Evolutionary conservation across 2,113 vertebrate genomes (phyloP).

Genomic region (Dicaeum eximium): DNA sequence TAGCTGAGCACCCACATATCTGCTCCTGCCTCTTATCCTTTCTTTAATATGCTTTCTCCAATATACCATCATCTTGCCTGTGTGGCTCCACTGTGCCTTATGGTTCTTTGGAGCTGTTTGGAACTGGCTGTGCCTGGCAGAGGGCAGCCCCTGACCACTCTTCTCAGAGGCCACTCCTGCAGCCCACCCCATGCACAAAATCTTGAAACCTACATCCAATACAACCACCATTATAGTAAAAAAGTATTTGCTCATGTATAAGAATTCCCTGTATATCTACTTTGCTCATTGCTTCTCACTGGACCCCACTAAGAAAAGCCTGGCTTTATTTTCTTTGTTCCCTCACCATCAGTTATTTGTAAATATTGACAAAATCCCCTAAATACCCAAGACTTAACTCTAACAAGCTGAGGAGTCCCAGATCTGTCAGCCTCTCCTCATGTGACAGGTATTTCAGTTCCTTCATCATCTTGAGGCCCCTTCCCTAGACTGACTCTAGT

Average conservation of each 20-base stretch:
- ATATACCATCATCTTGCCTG: neutral
- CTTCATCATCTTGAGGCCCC: neutral
- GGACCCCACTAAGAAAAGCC: neutral
- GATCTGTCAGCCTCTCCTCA: neutral
- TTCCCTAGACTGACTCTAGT: neutral
- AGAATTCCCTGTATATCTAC: neutral
- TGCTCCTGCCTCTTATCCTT: neutral
- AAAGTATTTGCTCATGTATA: neutral
- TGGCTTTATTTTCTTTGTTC: neutral
- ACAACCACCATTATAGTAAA: neutral
- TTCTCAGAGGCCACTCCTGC: neutral
- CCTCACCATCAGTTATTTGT: neutral
- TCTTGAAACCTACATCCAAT: neutral
- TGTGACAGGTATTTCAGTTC: neutral
- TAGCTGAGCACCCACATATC: neutral
- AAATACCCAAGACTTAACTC: neutral
- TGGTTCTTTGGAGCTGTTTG: accelerated
- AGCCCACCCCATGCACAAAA: neutral
- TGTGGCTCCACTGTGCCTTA: neutral
- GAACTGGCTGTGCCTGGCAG: neutral
- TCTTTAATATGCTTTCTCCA: neutral
- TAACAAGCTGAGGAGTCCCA: neutral
- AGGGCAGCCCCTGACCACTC: neutral
- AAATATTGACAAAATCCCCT: neutral
- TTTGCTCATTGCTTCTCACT: neutral